Conservation (phyloP, 2,888 invertebrate genomes). For the Stenodera caucasica region DNA sequence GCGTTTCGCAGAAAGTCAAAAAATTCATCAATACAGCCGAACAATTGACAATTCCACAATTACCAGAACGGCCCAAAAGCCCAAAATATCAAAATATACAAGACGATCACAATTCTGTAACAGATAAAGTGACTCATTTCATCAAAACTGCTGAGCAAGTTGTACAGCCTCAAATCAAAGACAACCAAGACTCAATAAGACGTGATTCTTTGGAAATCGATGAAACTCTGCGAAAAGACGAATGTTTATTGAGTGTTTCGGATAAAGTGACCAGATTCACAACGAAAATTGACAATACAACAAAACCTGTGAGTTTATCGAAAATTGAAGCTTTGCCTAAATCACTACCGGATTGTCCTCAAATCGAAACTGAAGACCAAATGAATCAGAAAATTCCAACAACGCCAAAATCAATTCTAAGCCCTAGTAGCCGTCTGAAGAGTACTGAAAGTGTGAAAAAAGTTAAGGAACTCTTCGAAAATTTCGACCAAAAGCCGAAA, state of each 20-base stretch:
- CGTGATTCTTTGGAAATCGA: constrained; percentile 39
- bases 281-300: constrained; percentile 59
- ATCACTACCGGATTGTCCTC: constrained; percentile 34
- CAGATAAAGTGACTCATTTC: constrained; percentile 60
- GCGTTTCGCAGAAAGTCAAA: constrained; percentile 70
- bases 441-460: constrained; percentile 69
- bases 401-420: constrained; percentile 41
- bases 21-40: constrained; percentile 65
- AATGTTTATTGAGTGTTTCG: constrained; percentile 64
- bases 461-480: constrained; percentile 73
- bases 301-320: constrained; percentile 34
- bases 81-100: constrained; percentile 37
- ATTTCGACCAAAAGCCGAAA: constrained; percentile 51
- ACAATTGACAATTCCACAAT: constrained; percentile 43
- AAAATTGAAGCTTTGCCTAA: constrained; percentile 37
- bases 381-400: constrained; percentile 18
- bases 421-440: constrained; percentile 52
- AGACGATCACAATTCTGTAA: constrained; percentile 50
- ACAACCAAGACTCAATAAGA: constrained; percentile 32
- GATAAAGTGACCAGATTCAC: constrained; percentile 68
- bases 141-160: constrained; percentile 36
- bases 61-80: constrained; percentile 48
- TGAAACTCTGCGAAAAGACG: constrained; percentile 56
- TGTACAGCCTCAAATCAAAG: constrained; percentile 25
- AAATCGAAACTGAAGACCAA: constrained; percentile 38